Evolutionary conservation across 2,888 invertebrate species (phyloP).

Genomic region (Tenthredo notha): DNA sequence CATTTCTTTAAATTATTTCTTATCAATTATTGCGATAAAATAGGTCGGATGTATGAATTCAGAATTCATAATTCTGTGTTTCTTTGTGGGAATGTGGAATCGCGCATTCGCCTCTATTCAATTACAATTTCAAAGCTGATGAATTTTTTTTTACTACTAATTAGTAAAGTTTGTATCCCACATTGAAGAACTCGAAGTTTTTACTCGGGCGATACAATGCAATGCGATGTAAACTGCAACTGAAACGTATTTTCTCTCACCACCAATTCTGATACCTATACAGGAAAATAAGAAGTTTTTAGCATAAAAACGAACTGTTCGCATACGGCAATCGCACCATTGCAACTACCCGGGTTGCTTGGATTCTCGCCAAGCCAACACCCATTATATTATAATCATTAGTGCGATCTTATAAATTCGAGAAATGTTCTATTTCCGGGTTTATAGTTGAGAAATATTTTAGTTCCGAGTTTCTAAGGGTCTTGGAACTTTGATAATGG

Average conservation of each 20-base stretch:
- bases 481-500: neutral
- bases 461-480: neutral
- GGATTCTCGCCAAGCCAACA: constrained; percentile 71
- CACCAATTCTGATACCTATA: constrained; percentile 1
- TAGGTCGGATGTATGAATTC: neutral
- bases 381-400: constrained; percentile 71
- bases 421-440: neutral
- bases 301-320: neutral
- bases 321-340: neutral
- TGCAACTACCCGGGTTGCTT: constrained; percentile 57
- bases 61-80: neutral
- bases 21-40: neutral
- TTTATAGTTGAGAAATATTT: neutral
- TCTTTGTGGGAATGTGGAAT: neutral
- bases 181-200: constrained; percentile 8
- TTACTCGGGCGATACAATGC: constrained; percentile 8
- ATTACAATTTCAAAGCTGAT: constrained; percentile 22
- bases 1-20: neutral
- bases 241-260: neutral
- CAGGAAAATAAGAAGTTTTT: neutral
- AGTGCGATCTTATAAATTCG: constrained; percentile 45
- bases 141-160: neutral
- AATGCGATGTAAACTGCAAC: constrained; percentile 10
- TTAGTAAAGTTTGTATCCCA: constrained; percentile 14
- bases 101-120: neutral